These are phyloP conservation scores for Chymomyza fuscimana DNA, from an alignment of 2,888 invertebrate genomes.

Conservation along the genomic window DNA sequence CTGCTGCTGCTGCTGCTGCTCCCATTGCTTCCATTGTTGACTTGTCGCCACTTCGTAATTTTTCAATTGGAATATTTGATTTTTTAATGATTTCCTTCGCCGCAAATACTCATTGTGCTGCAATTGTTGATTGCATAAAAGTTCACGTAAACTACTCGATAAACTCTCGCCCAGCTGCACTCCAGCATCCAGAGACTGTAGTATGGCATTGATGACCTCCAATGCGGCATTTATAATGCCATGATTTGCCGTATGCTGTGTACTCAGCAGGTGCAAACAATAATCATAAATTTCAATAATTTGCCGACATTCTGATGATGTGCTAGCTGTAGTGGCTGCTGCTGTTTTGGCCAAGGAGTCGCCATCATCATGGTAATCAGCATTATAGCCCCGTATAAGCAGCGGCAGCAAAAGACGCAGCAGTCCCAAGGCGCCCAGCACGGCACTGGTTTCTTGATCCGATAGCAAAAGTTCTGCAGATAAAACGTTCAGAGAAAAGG, in stretches of 20 bases:
- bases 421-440: slow-evolving; percentile 85
- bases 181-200: slow-evolving; percentile 69
- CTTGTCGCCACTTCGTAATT: slow-evolving; percentile 74
- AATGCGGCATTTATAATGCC: slow-evolving; percentile 93
- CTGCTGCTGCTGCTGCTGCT: slow-evolving; percentile 13
- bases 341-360: slow-evolving; percentile 52
- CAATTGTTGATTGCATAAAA: slow-evolving; percentile 77
- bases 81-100: slow-evolving; percentile 80
- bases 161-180: slow-evolving; percentile 37
- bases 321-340: slow-evolving; percentile 25
- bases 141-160: slow-evolving; percentile 72
- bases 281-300: slow-evolving; percentile 87
- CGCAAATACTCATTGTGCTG: slow-evolving; percentile 79
- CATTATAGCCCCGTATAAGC: slow-evolving; percentile 74
- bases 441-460: slow-evolving; percentile 80
- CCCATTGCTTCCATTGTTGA: slow-evolving; percentile 40
- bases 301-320: slow-evolving; percentile 72
- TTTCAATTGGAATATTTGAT: slow-evolving; percentile 80
- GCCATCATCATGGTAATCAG: slow-evolving; percentile 61
- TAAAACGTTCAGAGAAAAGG: slow-evolving; percentile 14
- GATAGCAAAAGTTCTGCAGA: slow-evolving; percentile 73
- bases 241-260: slow-evolving; percentile 87
- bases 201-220: slow-evolving; percentile 82
- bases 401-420: slow-evolving; percentile 84
- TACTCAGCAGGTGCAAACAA: slow-evolving; percentile 86